phyloP scores from a whole-genome alignment of 2,113 vertebrate species.

The Eretmochelys imbricata region DNA sequence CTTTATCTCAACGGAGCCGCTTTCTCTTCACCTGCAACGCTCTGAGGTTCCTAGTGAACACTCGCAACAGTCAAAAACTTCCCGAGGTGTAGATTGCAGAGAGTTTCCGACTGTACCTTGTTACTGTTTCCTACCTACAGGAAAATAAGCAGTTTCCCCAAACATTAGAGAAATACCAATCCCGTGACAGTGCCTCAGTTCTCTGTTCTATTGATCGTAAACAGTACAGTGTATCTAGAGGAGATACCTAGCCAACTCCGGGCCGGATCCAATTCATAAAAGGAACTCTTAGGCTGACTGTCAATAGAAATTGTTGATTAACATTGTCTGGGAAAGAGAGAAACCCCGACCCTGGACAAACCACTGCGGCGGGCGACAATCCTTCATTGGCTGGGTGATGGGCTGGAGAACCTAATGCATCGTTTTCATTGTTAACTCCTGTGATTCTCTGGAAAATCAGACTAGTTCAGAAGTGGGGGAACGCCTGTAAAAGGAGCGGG shows the following conservation, averaged over 20 bases:
- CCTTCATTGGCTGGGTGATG: not conserved
- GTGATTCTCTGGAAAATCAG: not conserved
- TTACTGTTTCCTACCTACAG: not conserved
- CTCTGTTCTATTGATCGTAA: not conserved
- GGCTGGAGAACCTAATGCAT: not conserved
- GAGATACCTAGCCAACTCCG: not conserved
- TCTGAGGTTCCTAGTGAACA: not conserved
- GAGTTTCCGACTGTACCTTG: not conserved
- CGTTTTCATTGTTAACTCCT: not conserved
- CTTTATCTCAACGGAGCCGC: not conserved
- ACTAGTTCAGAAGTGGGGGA: too few relatives aligned
- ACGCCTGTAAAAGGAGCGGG: not conserved
- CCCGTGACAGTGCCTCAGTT: not conserved
- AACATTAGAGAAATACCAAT: not conserved
- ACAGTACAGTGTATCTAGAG: not conserved
- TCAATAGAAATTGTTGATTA: not conserved
- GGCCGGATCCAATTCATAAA: not conserved
- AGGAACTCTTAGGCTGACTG: not conserved
- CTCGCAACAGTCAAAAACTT: not conserved
- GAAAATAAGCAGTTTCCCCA: rapidly evolving
- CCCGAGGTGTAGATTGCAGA: not conserved
- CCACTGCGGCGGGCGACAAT: too few relatives aligned
- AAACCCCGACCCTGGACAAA: not conserved
- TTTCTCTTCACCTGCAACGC: not conserved
- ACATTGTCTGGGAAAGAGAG: not conserved